Conservation (phyloP, 2,113 vertebrate species). For the Todiramphus saurophagus region DNA sequence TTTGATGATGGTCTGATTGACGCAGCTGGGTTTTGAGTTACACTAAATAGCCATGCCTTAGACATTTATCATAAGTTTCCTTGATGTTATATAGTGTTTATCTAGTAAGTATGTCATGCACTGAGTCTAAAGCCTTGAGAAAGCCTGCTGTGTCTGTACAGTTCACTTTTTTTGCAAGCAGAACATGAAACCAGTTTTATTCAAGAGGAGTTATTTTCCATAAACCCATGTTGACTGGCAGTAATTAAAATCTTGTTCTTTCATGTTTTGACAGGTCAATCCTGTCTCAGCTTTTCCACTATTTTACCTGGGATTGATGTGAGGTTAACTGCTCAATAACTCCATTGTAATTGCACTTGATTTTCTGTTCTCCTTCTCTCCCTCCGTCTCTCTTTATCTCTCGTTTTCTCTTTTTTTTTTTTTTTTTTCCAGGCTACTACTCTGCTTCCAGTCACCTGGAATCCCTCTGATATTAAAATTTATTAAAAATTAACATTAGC, state of each 20-base stretch:
- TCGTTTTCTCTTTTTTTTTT: not conserved
- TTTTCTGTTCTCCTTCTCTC: constrained; percentile 39
- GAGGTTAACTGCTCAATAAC: constrained; percentile 33
- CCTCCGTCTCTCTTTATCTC: not conserved
- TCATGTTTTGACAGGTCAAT: constrained; percentile 38
- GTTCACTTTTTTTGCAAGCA: constrained; percentile 5
- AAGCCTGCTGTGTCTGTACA: constrained; percentile 29
- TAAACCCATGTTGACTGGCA: constrained; percentile 44
- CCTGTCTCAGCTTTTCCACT: constrained; percentile 39
- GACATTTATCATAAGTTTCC: constrained; percentile 46
- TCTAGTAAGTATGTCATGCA: constrained; percentile 36
- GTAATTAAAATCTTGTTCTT: constrained; percentile 63
- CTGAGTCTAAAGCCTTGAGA: constrained; percentile 34
- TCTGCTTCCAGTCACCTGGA: constrained; percentile 42
- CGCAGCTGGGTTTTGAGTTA: constrained; percentile 57
- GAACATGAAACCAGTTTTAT: constrained; percentile 47
- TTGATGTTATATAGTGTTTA: constrained; percentile 41
- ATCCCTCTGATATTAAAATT: constrained; percentile 52
- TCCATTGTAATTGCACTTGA: constrained; percentile 14
- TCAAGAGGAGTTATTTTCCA: constrained; percentile 31
- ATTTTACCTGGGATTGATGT: constrained; percentile 43
- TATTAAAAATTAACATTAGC: constrained; percentile 65
- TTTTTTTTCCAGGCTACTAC: not conserved
- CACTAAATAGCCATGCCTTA: constrained; percentile 49
- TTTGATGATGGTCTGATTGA: constrained; percentile 62